Evolutionary conservation across 2,888 invertebrate genomes (phyloP), one percentile per base, ranked within the genome.

Genomic region (Drosophila anomelani): DNA sequence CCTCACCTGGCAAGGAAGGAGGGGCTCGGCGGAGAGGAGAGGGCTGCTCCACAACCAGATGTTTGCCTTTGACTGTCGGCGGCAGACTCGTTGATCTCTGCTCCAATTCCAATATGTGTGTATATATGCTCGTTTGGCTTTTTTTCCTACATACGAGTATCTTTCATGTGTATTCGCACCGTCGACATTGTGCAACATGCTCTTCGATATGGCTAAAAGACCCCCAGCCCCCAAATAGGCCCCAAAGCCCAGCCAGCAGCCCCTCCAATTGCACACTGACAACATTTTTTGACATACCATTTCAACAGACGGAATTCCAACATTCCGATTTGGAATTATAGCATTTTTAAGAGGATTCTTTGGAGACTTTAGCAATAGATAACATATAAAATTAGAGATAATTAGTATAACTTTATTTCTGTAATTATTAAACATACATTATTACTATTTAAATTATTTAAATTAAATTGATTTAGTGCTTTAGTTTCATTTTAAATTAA

Each of bases 81-180:
- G 74, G 70, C 75, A 73, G 56, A 76, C 84, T 87, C 84, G 87
- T 87, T 84, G 84, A 84, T 85, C 84, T 84, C 82, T 84, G 84
- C 79, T 84, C 87, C 80, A 84, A 79, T 87, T 62, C 62, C 69
- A 61, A 59, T 74, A 59, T 56, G 36, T 73, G 58, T 72, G 44
- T 73, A 43, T 72, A 17, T 32, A 34, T 49, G 49, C 59, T 62
- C 47, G 38, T 64, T 34, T 23, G n/a, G 20, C 8, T 51, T 57
- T 49, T 47, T 41, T 29, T 10, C 66, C 38, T 29, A 51, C 34
- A 8, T 34, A 20, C 34, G 20, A 8, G 29, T 41, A 64, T 62
- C 62, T 62, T n/a, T 62, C 29, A 51, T 43, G 51, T 64, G 51
- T 63, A 46, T 26, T 67, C 26, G 57, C 81, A 69, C 60, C 68